phyloP scores from a whole-genome alignment of 2,797 vertebrate genomes.

The Gymnocypris eckloni region DNA sequence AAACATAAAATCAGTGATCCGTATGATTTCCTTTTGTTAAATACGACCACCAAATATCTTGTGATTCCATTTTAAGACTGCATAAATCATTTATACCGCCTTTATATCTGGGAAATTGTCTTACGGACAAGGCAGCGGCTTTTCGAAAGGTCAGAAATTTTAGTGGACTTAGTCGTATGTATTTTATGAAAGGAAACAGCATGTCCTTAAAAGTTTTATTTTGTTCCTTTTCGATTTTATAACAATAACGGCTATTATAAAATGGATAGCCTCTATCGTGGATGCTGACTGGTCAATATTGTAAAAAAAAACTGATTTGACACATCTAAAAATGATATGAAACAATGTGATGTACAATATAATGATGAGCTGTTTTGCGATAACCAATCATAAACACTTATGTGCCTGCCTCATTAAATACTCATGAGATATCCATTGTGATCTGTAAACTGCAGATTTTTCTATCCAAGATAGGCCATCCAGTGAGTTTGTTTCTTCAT shows the following conservation, averaged over 20 bases:
- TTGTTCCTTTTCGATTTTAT: conserved; percentile 38
- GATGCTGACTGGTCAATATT: not conserved
- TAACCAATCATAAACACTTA: not conserved
- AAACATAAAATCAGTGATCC: conserved; percentile 41
- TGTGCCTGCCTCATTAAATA: not conserved
- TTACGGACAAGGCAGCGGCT: conserved; percentile 27
- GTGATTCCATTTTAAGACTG: conserved; percentile 29
- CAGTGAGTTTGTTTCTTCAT: not conserved
- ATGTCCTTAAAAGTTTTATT: conserved; percentile 24
- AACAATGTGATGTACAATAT: not conserved
- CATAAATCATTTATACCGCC: conserved; percentile 29
- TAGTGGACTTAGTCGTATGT: conserved; percentile 35
- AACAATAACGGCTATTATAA: conserved; percentile 21
- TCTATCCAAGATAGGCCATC: not conserved
- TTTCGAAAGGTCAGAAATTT: conserved; percentile 53
- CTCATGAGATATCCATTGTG: not conserved
- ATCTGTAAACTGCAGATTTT: not conserved
- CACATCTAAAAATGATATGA: not conserved
- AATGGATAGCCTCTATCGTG: not conserved
- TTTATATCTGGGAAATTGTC: conserved; percentile 34
- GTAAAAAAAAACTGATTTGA: not conserved
- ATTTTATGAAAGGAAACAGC: conserved; percentile 51
- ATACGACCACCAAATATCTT: conserved; percentile 25
- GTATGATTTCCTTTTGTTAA: conserved; percentile 46
- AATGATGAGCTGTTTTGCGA: not conserved